Evolutionary conservation across 2,888 invertebrate species (phyloP).

Genomic region (Silvanus unidentatus): DNA sequence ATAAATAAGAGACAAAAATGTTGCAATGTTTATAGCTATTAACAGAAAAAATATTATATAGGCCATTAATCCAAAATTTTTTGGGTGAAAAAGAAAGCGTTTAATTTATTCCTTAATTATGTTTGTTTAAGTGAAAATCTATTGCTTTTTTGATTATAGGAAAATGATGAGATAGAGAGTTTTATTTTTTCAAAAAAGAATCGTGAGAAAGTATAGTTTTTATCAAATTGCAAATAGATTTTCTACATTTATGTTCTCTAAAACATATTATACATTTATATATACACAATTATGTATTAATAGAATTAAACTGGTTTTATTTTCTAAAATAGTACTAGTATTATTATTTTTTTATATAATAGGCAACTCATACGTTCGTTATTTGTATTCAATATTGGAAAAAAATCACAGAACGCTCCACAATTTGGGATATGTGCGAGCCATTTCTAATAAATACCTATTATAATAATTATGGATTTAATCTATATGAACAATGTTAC

Average conservation of each 20-base stretch:
- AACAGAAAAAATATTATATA: constrained; percentile 16
- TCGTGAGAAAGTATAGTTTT: too few relatives aligned
- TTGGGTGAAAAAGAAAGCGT: constrained; percentile 2
- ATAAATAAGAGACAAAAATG: constrained; percentile 15
- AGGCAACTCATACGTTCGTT: constrained; percentile 23
- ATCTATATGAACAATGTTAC: constrained; percentile 25
- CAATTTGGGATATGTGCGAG: too few relatives aligned
- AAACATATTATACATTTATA: too few relatives aligned
- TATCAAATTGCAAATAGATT: too few relatives aligned
- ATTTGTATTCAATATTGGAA: constrained; percentile 24
- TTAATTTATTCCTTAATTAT: constrained; percentile 1
- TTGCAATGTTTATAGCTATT: constrained; percentile 28
- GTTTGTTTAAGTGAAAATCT: neutral
- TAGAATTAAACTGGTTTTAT: too few relatives aligned
- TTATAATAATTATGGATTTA: constrained; percentile 21
- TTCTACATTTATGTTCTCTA: too few relatives aligned
- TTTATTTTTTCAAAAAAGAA: too few relatives aligned
- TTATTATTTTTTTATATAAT: constrained; percentile 22
- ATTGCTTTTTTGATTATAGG: neutral
- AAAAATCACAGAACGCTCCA: constrained; percentile 7
- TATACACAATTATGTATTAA: too few relatives aligned
- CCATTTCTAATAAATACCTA: too few relatives aligned
- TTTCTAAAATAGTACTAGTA: constrained; percentile 23
- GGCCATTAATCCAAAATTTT: constrained; percentile 19
- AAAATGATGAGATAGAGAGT: neutral